A percentile compares a stretch with the other conserved stretches of the same genome.
Evolutionary conservation across 64 coral and sea anemone species (phyloP).

Genomic region (Actinia equina): DNA sequence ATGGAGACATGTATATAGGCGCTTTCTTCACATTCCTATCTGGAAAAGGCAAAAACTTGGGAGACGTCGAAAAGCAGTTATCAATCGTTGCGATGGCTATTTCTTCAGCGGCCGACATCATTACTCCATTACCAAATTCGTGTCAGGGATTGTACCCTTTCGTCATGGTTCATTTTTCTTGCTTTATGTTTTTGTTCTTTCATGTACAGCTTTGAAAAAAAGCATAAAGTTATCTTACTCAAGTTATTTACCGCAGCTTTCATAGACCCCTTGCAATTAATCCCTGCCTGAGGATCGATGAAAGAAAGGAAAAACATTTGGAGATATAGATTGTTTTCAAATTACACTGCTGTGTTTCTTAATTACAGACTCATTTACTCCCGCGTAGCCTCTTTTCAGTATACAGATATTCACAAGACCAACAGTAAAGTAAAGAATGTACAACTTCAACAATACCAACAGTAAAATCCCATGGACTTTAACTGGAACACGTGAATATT

Average conservation of each 20-base stretch:
- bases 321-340: too few species aligned
- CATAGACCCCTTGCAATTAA: neutral
- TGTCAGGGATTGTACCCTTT: neutral
- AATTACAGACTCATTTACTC: too few species aligned
- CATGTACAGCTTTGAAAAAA: too few species aligned
- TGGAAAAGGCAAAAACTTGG: slow-evolving; percentile 3
- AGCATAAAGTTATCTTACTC: too few species aligned
- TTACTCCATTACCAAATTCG: slow-evolving; percentile 4
- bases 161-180: neutral
- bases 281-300: neutral
- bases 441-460: too few species aligned
- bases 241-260: neutral
- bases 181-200: neutral
- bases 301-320: too few species aligned
- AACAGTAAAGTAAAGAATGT: too few species aligned
- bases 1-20: slow-evolving; percentile 25
- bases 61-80: slow-evolving; percentile 32
- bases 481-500: too few species aligned
- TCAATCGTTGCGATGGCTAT: slow-evolving; percentile 44
- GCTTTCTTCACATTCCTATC: neutral
- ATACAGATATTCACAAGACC: too few species aligned
- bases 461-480: too few species aligned
- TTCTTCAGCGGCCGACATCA: slow-evolving; percentile 41
- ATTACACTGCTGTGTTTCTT: too few species aligned
- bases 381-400: too few species aligned